Base-by-base conservation (phyloP, 2,113 vertebrate species). In the Thunnus thynnus region DNA sequence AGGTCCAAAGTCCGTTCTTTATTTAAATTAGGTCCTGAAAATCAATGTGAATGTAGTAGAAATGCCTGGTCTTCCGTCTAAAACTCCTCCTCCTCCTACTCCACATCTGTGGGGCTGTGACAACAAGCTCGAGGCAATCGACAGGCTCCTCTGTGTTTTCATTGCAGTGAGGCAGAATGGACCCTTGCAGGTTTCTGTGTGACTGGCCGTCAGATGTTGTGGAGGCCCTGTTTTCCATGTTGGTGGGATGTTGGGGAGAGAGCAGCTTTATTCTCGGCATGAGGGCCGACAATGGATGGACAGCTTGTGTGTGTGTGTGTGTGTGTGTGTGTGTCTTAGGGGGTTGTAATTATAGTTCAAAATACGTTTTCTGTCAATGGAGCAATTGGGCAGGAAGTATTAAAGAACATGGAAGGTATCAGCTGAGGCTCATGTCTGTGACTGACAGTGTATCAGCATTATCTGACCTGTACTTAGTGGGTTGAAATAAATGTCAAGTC, bases 161-260 rank as follows among this genome's bases (percentile, higher is more conserved):
- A 62, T 70, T 86, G 51, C 44, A 69, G 72, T 3, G 20, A 73
- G 48, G 68, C 84, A 46, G 51, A 65, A 4, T 30, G 78, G 57
- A 80, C 86, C 86, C 86, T 82, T 16, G 66, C 75, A 85, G 88
- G 70, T 84, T 84, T 86, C 56, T 83, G 50, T 86, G 64, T 79
- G 83, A 86, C 74, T 73, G 74, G 18, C 47, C 60, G 47, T 89
- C 82, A 78, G 75, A 86, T 89, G 86, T 76, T 83, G 55, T 36
- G 51, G 62, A 80, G 80, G 78, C 68, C 61, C 57, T 71, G 62
- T 88, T 91, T 88, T 82, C 80, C 72, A 52, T 71, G 86, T 78
- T 86, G 66, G 85, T 67, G 71, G 86, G 71, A 81, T 82, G 82
- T 83, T 8, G 50, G 41, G 44, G 41, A 48, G 66, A 27, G 72